Percentiles rank a stretch among this genome's conserved stretches.
These are phyloP conservation scores for Dysidea cf. avara DNA, from an alignment of 37 sponge, comb jelly and placozoan species.

Conservation along the genomic window DNA sequence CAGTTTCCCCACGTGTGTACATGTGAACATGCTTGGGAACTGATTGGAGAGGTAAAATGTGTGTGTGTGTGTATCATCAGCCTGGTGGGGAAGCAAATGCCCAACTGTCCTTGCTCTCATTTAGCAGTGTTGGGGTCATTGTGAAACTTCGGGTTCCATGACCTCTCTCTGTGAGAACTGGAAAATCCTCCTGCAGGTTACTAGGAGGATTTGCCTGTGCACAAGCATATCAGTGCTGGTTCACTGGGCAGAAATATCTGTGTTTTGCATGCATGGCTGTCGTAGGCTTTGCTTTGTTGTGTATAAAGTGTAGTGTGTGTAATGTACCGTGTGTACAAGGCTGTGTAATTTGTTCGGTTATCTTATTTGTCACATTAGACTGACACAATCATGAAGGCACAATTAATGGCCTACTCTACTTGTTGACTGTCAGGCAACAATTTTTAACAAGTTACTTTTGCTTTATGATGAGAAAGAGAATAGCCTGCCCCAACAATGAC, in stretches of 20 bases:
- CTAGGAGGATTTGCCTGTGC: too few relatives aligned
- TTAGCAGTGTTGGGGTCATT: too few relatives aligned
- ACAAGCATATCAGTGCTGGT: too few relatives aligned
- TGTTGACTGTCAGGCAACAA: constrained; percentile 65
- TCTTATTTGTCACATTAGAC: constrained; percentile 4
- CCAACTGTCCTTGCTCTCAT: too few relatives aligned
- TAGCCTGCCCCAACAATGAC: constrained; percentile 70
- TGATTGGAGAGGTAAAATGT: constrained; percentile 68
- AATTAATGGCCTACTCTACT: constrained; percentile 65
- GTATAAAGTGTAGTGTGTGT: not conserved
- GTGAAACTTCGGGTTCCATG: too few relatives aligned
- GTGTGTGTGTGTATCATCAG: too few relatives aligned
- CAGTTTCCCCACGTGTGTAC: constrained; percentile 91
- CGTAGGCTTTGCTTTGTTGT: too few relatives aligned
- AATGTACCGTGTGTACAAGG: not conserved
- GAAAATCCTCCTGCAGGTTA: too few relatives aligned
- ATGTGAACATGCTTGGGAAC: constrained; percentile 93
- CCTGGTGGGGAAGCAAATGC: too few relatives aligned
- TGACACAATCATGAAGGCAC: constrained; percentile 71
- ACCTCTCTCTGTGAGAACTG: too few relatives aligned
- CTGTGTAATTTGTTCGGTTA: not conserved
- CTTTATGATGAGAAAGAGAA: constrained; percentile 34
- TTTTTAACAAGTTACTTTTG: constrained; percentile 47
- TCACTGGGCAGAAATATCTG: too few relatives aligned
- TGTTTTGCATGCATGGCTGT: too few relatives aligned